A percentile compares a stretch with the other conserved stretches of the same genome.
Conservation (phyloP, 2,797 vertebrate genomes). For the Enteromius viviparus region DNA sequence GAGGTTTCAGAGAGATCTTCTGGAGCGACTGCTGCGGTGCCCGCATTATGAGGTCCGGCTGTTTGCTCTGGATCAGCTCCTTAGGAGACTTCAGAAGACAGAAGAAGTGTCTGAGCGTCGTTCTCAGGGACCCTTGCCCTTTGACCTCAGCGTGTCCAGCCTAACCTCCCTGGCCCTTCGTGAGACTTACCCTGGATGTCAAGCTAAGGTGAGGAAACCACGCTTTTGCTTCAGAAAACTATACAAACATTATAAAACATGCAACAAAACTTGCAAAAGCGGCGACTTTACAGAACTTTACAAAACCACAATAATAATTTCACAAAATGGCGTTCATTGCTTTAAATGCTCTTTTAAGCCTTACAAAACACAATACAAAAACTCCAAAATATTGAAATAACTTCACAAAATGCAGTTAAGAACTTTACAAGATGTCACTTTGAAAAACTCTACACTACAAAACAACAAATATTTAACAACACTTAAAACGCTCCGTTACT, state of each 20-base stretch:
- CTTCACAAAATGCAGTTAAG: not conserved
- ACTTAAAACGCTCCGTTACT: not conserved
- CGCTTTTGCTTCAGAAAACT: not conserved
- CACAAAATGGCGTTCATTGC: not conserved
- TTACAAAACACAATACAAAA: not conserved
- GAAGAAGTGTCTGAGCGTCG: slow-evolving; percentile 1
- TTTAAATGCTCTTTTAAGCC: not conserved
- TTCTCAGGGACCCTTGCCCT: slow-evolving; percentile 57
- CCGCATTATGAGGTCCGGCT: slow-evolving; percentile 84
- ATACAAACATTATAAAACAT: not conserved
- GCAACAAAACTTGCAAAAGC: not conserved
- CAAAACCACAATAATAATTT: not conserved
- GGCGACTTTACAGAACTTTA: not conserved
- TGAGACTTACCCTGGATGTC: slow-evolving; percentile 86
- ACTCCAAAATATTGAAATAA: not conserved
- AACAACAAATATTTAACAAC: not conserved
- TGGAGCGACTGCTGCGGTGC: slow-evolving; percentile 75
- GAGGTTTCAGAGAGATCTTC: slow-evolving; percentile 58
- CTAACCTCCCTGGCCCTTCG: slow-evolving; percentile 80
- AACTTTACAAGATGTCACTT: not conserved
- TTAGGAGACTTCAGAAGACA: slow-evolving; percentile 72
- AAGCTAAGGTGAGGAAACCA: slow-evolving; percentile 84
- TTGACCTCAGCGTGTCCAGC: slow-evolving; percentile 64
- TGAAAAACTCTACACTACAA: not conserved
- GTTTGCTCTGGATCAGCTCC: slow-evolving; percentile 77